Percentiles rank a stretch among this genome's conserved stretches.
These are phyloP conservation scores for Scaptomyza cyrtandrae DNA, from an alignment of 2,888 invertebrate genomes.

Conservation along the genomic window DNA sequence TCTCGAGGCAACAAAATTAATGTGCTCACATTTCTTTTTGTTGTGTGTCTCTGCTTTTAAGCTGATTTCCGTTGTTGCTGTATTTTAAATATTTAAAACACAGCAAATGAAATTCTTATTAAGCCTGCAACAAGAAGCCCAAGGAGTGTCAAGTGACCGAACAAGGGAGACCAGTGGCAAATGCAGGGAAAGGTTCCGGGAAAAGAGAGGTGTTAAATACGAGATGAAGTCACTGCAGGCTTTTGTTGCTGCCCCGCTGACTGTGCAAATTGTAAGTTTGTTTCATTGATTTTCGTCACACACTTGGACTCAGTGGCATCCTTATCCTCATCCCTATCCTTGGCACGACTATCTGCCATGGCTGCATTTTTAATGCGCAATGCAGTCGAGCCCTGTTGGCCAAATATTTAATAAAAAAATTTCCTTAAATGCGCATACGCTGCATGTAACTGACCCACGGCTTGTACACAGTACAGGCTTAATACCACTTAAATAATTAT, in stretches of 20 bases:
- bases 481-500: background rate
- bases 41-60: slow-evolving; percentile 10
- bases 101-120: slow-evolving; percentile 50
- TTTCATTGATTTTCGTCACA: slow-evolving; percentile 66
- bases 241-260: slow-evolving; percentile 25
- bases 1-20: slow-evolving; percentile 48
- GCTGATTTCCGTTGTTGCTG: slow-evolving; percentile 31
- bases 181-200: background rate
- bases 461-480: background rate
- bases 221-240: slow-evolving; percentile 35
- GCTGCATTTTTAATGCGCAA: slow-evolving; percentile 71
- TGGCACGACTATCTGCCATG: slow-evolving; percentile 43
- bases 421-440: slow-evolving; percentile 11
- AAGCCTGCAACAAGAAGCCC: slow-evolving; percentile 25
- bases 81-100: slow-evolving; percentile 59
- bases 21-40: slow-evolving; percentile 48
- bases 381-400: slow-evolving; percentile 58
- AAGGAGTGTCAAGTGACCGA: background rate
- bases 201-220: background rate
- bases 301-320: slow-evolving; percentile 29
- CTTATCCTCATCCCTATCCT: slow-evolving; percentile 35
- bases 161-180: background rate
- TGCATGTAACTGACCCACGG: slow-evolving; percentile 17
- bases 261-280: slow-evolving; percentile 58
- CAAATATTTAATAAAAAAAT: slow-evolving; percentile 62